These are phyloP conservation scores for Pao palembangensis DNA, from an alignment of 2,113 vertebrate genomes.

Conservation along the genomic window DNA sequence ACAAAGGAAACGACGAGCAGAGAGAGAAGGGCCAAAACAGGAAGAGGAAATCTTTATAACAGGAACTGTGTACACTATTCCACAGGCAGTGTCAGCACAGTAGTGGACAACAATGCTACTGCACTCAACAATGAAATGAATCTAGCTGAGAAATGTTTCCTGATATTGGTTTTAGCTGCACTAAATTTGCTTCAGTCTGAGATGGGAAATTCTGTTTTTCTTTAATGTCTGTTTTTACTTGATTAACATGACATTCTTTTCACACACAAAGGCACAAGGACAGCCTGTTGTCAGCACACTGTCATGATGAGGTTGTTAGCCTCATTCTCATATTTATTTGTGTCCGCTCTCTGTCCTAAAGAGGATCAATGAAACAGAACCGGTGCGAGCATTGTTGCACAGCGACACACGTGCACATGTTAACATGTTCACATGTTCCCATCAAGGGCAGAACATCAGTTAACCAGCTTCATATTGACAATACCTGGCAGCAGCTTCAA, in stretches of 20 bases:
- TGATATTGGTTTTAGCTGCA: no score
- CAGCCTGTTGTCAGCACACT: no score
- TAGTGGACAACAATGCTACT: neutral
- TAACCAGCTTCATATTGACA: constrained; percentile 1
- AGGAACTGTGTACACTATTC: constrained; percentile 60
- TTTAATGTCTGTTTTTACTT: no score
- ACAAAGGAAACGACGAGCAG: neutral
- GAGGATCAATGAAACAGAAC: constrained; percentile 5
- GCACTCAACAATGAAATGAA: constrained; percentile 1
- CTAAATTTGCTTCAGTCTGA: no score
- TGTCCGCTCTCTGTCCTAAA: neutral
- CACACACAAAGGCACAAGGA: no score
- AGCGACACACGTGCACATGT: neutral
- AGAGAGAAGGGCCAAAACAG: constrained; percentile 43
- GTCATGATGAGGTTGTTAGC: no score
- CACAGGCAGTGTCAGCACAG: constrained; percentile 20
- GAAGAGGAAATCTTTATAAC: constrained; percentile 60
- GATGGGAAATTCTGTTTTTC: no score
- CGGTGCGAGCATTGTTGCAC: neutral
- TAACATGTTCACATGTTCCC: neutral
- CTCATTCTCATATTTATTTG: no score
- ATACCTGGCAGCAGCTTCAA: no score
- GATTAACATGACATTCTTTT: no score
- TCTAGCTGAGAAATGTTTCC: neutral
- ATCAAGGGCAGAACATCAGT: constrained; percentile 33